Evolutionary conservation across 2,113 vertebrate species (phyloP).

Genomic region (Ictalurus punctatus): DNA sequence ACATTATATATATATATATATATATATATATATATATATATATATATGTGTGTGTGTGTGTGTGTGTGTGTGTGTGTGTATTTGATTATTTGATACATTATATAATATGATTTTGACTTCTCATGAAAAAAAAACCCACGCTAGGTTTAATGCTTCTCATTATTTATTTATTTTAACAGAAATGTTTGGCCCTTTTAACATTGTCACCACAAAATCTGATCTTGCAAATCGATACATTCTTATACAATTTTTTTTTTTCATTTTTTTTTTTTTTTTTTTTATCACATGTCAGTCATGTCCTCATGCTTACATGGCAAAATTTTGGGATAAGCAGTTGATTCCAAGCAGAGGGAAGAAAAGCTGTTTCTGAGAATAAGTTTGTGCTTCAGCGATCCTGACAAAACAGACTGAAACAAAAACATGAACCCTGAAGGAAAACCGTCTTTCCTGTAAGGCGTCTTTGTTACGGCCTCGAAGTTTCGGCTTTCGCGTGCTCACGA

Average conservation of each 20-base stretch:
- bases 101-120: not conserved
- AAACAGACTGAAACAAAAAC: conserved; percentile 60
- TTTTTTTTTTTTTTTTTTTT: not conserved
- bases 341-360: conserved; percentile 35
- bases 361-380: conserved; percentile 48
- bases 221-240: not conserved
- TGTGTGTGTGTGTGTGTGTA: too few relatives aligned
- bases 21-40: too few relatives aligned
- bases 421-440: conserved; percentile 59
- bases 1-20: not conserved
- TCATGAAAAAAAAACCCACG: not conserved
- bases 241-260: not conserved
- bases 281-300: not conserved
- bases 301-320: not conserved
- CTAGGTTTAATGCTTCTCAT: not conserved
- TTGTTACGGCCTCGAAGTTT: conserved; percentile 62
- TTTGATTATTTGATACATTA: not conserved
- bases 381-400: conserved; percentile 59
- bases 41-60: too few relatives aligned
- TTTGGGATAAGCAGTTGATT: conserved; percentile 28
- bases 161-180: not conserved
- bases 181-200: not conserved
- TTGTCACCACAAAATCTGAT: not conserved
- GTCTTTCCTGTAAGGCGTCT: conserved; percentile 52
- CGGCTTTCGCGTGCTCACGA: conserved; percentile 63